phyloP scores from a whole-genome alignment of 2,888 invertebrate genomes.

The Diarsia rubi region DNA sequence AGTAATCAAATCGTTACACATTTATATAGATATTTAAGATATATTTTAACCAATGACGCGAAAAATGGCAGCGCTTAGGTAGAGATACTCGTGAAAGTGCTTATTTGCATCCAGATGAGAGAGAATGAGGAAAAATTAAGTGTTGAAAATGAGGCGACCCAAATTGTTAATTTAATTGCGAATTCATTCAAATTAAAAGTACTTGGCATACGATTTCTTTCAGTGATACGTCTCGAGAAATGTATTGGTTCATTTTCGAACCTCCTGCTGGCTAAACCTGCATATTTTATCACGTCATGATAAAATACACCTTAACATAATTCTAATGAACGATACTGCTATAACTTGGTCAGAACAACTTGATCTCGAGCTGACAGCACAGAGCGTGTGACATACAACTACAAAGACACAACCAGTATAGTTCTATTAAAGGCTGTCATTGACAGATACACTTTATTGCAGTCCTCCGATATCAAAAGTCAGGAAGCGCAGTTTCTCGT shows the following conservation, averaged over 20 bases:
- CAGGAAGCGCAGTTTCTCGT: constrained; percentile 22
- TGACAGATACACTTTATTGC: constrained; percentile 30
- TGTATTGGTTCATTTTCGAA: background rate
- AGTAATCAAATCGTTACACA: constrained; percentile 64
- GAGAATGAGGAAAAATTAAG: constrained; percentile 57
- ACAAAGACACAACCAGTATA: background rate
- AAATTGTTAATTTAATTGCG: constrained; percentile 56
- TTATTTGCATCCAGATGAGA: constrained; percentile 69
- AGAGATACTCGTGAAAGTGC: constrained; percentile 60
- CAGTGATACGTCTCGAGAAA: constrained; percentile 1
- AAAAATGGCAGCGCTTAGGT: constrained; percentile 65
- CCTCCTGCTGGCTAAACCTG: background rate
- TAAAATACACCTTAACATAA: background rate
- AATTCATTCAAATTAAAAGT: constrained; percentile 49
- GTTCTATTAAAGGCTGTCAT: constrained; percentile 22
- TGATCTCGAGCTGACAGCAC: background rate
- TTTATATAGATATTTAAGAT: constrained; percentile 57
- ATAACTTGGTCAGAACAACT: background rate
- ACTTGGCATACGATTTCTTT: constrained; percentile 22
- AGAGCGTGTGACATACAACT: background rate
- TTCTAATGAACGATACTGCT: background rate
- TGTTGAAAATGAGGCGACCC: constrained; percentile 38
- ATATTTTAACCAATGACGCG: constrained; percentile 65
- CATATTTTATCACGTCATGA: background rate
- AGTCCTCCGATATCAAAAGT: constrained; percentile 10